These are phyloP conservation scores for Alca torda DNA, from an alignment of 2,797 vertebrate genomes.

Conservation along the genomic window DNA sequence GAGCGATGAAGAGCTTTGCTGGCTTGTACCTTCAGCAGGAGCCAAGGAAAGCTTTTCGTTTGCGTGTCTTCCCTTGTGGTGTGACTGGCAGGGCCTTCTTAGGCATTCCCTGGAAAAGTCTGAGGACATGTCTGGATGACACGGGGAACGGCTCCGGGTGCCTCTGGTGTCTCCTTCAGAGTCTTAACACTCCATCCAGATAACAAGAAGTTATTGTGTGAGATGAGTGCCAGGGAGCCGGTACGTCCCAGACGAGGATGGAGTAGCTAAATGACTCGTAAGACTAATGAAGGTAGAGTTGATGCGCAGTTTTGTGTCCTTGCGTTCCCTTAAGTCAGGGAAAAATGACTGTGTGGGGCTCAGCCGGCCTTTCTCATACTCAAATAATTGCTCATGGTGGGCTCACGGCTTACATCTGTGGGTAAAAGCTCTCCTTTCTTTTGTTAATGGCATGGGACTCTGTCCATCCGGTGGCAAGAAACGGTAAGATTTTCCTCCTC, in stretches of 20 bases:
- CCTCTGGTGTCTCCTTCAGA: not conserved
- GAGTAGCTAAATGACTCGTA: not conserved
- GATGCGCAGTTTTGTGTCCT: not conserved
- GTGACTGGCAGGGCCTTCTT: not conserved
- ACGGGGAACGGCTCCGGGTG: not conserved
- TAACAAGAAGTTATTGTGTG: not conserved
- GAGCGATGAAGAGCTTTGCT: conserved; percentile 21
- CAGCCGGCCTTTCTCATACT: not conserved
- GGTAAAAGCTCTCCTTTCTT: not conserved
- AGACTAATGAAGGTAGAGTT: not conserved
- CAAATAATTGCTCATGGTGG: not conserved
- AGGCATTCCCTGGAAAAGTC: conserved; percentile 17
- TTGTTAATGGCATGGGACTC: not conserved
- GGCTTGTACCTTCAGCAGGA: conserved; percentile 15
- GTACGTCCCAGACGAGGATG: not conserved
- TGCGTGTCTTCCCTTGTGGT: not conserved
- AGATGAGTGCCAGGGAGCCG: not conserved
- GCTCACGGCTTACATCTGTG: not conserved
- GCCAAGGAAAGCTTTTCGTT: not conserved
- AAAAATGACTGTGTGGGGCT: too few species aligned
- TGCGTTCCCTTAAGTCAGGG: not conserved
- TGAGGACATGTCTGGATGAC: not conserved
- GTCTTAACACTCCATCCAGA: not conserved
- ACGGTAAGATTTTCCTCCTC: not conserved
- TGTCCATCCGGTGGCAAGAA: not conserved